phyloP scores from a whole-genome alignment of 2,888 invertebrate species.

The Macaria liturata region DNA sequence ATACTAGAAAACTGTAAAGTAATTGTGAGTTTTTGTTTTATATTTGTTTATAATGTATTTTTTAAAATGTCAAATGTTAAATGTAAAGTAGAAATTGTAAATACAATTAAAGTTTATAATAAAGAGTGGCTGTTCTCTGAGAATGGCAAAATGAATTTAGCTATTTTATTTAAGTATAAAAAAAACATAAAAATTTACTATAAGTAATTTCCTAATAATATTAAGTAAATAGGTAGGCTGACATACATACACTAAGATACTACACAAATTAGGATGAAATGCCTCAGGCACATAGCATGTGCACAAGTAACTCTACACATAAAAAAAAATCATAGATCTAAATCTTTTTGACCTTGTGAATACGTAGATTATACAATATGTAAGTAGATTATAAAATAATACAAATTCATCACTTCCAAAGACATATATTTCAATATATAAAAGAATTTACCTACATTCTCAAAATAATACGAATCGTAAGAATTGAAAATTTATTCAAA shows the following conservation, averaged over 20 bases:
- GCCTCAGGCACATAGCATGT: no score
- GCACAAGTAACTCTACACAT: no score
- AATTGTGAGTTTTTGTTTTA: constrained; percentile 74
- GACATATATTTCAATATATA: constrained; percentile 62
- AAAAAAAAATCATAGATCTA: no score
- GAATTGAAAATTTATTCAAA: constrained; percentile 65
- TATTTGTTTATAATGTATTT: constrained; percentile 81
- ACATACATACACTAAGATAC: no score
- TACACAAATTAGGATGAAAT: no score
- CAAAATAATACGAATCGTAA: constrained; percentile 63
- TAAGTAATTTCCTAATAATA: no score
- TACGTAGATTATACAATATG: no score
- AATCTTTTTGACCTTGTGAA: no score
- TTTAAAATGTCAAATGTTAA: constrained; percentile 80
- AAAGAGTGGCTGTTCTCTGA: constrained; percentile 78
- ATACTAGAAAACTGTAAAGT: constrained; percentile 69
- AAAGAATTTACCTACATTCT: constrained; percentile 63
- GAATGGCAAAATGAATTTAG: constrained; percentile 57
- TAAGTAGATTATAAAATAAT: constrained; percentile 29
- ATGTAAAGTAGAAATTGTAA: constrained; percentile 83
- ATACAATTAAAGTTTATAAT: constrained; percentile 83
- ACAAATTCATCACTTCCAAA: constrained; percentile 46
- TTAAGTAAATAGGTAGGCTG: no score
- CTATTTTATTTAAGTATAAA: constrained; percentile 3
- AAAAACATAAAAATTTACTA: neutral